These are phyloP conservation scores for Drepana arcuata DNA, from an alignment of 1,140 invertebrate species.

Conservation along the genomic window DNA sequence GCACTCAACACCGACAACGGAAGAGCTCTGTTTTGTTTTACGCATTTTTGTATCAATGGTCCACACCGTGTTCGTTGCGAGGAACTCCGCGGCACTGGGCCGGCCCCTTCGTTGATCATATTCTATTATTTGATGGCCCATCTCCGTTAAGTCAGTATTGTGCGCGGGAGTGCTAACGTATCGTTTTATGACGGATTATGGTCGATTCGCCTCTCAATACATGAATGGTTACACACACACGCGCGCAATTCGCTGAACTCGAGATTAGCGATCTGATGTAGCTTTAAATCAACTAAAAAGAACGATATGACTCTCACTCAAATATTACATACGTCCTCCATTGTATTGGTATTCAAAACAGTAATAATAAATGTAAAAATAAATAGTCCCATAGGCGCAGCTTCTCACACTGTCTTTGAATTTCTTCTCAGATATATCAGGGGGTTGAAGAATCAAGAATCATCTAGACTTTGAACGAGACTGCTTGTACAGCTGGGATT, in stretches of 20 bases:
- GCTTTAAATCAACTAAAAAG: too few species aligned
- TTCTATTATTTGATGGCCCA: constrained; percentile 62
- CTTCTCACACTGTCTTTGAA: too few species aligned
- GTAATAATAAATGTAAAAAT: too few species aligned
- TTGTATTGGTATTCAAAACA: too few species aligned
- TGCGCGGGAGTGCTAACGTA: constrained; percentile 35
- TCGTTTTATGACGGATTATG: constrained; percentile 30
- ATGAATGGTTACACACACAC: constrained; percentile 17
- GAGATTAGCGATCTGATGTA: too few species aligned
- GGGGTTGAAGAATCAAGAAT: too few species aligned
- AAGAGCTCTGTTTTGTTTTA: constrained; percentile 1
- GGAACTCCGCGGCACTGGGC: constrained; percentile 40
- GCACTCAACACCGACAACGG: constrained; percentile 4
- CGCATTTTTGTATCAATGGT: constrained; percentile 3
- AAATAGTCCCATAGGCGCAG: too few species aligned
- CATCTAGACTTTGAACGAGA: too few species aligned
- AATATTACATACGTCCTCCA: too few species aligned
- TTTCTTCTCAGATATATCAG: too few species aligned
- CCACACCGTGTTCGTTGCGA: constrained; percentile 23
- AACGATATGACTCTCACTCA: too few species aligned
- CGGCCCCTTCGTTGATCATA: constrained; percentile 47
- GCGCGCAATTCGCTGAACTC: constrained; percentile 27
- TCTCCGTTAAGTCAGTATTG: constrained; percentile 58
- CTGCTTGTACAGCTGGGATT: too few species aligned
- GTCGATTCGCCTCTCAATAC: constrained; percentile 23